Base-by-base conservation (phyloP, 2,797 vertebrate genomes). In the Tinamus major region DNA sequence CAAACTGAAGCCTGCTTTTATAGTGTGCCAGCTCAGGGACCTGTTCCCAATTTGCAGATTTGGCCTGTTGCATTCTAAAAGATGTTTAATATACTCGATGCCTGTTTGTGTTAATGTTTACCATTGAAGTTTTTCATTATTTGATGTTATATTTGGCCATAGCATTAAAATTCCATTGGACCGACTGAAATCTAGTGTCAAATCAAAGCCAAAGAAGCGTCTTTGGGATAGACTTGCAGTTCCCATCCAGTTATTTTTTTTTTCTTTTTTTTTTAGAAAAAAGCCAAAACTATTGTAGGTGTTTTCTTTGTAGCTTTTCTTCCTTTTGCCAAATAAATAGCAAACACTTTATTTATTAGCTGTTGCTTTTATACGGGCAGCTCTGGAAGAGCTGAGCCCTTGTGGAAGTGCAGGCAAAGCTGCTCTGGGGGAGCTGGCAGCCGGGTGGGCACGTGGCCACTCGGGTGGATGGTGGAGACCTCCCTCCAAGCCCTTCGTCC, bases 121-220 rank as follows among this genome's bases (percentile, higher is more conserved):
- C 95, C 94, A 96, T 95, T 96, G 94, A 95, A 96, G 94, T 93
- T 97, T 97, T 96, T 97, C 95, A 97, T 97, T 97, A 98, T 97
- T 97, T 96, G 94, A 97, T 98, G 96, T 97, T 98, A 83, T 97
- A 94, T 94, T 98, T 98, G 97, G 98, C 97, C 84, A 68, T 8
- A 58, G 90, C 85, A 83, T 91, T 92, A 95, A 33, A 94, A 95
- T 94, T 96, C 92, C 90, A 89, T 96, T 95, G 86, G 95, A 94
- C 53, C 23, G 1, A 72, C 94, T 94, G 81, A 97, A 95, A 97
- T 92, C 92, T 95, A 84, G 75, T 79, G 94, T 95, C 94, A 95
- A 94, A 94, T 51, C 65, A 78, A 96, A 96, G 96, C 96, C 96
- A 94, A 93, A 93, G 96, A 96, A 96, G 95, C 84, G 78, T 88